Base-by-base conservation (phyloP, 2,888 invertebrate genomes). In the Sinohyriopsis cumingii region DNA sequence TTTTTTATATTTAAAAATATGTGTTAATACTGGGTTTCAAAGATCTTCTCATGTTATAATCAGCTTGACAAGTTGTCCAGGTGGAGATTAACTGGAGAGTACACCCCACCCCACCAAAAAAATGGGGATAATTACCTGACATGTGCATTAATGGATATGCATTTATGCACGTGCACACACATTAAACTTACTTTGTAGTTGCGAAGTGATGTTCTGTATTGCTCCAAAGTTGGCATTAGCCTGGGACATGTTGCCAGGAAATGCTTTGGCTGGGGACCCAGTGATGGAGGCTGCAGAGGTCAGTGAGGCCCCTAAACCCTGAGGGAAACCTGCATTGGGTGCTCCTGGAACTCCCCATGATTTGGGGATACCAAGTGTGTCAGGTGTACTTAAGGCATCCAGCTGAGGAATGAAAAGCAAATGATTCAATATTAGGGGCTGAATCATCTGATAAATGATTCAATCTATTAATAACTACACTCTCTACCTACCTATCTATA, bases 251-350 rank as follows among this genome's bases (percentile, higher is more conserved):
- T 70, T 76, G 45, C 80, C 76, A 24, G 84, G 80, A 69, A 86
- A 86, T 7, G 71, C 78, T 68, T 88, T 88, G n/a, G 88, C 85
- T 19, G 89, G 89, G 3, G 89, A 89, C 3, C 87, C 87, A 18
- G 87, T 87, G 33, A 84, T 77, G 22, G 78, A 69, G 62, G 72
- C 79, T n/a, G 82, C 72, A 22, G 73, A 64, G 19, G 73, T 77
- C n/a, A 79, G 73, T 18, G 78, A 68, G 12, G 76, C 54, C 9
- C 76, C 67, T 22, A 83, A 73, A 63, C 82, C 68, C 59, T 71
- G 75, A 19, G 82, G 81, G 70, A 85, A 84, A 7, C 80, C 82
- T 15, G 79, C 66, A 65, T 71, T 78, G 15, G 72, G 54, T 20
- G 62, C 76, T 20, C 74, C 80, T 25, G 79, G 76, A n/a, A 78